phyloP scores from a whole-genome alignment of 2,888 invertebrate species.

The Eurytoma adleriae region DNA sequence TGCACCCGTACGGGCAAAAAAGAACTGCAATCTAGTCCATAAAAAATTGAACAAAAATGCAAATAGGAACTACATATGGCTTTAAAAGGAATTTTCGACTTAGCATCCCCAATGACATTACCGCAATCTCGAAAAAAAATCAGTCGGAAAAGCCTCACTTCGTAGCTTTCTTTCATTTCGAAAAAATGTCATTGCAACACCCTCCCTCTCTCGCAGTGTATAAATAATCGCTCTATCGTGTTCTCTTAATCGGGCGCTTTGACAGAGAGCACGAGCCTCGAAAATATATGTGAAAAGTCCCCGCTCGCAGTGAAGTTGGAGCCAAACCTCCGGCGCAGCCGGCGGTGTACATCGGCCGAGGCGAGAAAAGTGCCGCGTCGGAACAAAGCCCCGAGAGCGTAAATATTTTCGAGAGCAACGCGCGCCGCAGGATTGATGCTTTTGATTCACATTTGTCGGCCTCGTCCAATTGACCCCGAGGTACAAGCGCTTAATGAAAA shows the following conservation, averaged over 20 bases:
- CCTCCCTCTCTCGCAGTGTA: not conserved
- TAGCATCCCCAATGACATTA: too few relatives aligned
- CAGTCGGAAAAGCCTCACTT: too few relatives aligned
- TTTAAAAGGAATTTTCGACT: too few relatives aligned
- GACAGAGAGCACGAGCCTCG: conserved; percentile 11
- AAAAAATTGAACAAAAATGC: too few relatives aligned
- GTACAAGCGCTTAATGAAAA: conserved; percentile 47
- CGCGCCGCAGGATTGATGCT: not conserved
- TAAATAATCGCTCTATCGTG: conserved; percentile 41
- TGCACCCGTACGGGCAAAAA: too few relatives aligned
- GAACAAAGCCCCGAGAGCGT: conserved; percentile 13
- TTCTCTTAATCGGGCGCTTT: conserved; percentile 34
- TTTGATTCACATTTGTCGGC: conserved; percentile 28
- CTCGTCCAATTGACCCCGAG: conserved; percentile 42
- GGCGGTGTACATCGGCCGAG: not conserved
- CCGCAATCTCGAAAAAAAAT: too few relatives aligned
- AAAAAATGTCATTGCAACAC: not conserved
- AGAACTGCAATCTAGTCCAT: too few relatives aligned
- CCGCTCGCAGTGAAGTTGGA: not conserved
- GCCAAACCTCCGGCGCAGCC: too few relatives aligned
- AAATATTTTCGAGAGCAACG: conserved; percentile 40
- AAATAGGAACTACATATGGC: too few relatives aligned
- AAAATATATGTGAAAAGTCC: conserved; percentile 34
- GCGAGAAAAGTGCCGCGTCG: not conserved
- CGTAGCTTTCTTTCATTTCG: too few relatives aligned